phyloP scores from a whole-genome alignment of 2,888 invertebrate genomes.

The Limulus polyphemus region DNA sequence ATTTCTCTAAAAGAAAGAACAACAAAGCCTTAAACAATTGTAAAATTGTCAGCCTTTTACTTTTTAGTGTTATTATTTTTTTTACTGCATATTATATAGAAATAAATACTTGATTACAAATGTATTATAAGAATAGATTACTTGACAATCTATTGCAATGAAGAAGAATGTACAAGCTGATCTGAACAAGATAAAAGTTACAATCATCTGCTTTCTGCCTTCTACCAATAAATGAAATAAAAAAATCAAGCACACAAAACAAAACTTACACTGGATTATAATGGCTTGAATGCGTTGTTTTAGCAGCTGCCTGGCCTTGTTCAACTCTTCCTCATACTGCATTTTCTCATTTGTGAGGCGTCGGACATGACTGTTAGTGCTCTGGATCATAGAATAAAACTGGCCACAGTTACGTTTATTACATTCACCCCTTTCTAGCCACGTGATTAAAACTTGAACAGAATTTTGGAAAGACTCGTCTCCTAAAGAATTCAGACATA shows the following conservation, averaged over 20 bases:
- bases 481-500: conserved; percentile 30
- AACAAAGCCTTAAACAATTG: no score
- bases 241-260: background rate
- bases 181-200: background rate
- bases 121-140: no score
- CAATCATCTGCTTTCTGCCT: conserved; percentile 1
- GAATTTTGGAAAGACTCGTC: conserved; percentile 75
- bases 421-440: conserved; percentile 90
- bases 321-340: conserved; percentile 73
- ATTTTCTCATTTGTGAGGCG: conserved; percentile 71
- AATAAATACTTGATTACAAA: no score
- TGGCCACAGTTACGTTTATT: conserved; percentile 76
- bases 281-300: conserved; percentile 72
- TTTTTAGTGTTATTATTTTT: no score
- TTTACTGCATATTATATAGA: no score
- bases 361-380: conserved; percentile 77
- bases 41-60: no score
- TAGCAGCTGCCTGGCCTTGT: conserved; percentile 68
- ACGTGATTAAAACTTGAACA: conserved; percentile 69
- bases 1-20: no score
- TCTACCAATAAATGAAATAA: background rate
- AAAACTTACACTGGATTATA: conserved; percentile 80
- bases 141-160: no score
- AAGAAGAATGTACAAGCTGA: background rate
- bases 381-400: conserved; percentile 90